Evolutionary conservation across 2,797 vertebrate species (phyloP).

Genomic region (Argentina silus): DNA sequence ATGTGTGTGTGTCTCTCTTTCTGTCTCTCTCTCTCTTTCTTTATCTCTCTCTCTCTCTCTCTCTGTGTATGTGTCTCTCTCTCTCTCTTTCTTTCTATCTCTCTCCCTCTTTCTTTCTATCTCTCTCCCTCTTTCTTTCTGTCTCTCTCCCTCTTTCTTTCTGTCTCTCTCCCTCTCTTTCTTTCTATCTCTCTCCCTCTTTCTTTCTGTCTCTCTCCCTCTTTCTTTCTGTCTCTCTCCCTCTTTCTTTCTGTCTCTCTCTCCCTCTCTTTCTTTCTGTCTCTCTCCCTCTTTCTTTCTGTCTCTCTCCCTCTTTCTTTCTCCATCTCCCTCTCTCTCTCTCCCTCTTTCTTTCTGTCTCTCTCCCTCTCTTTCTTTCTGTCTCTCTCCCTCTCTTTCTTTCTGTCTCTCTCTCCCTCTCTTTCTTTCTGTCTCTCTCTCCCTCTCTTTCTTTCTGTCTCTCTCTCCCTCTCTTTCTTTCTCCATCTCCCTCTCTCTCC

Average conservation of each 20-base stretch:
- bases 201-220: neutral
- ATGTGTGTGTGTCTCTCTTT: conserved; percentile 6
- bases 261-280: neutral
- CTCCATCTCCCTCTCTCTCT: neutral
- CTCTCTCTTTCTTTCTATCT: conserved; percentile 6
- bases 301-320: conserved; percentile 2
- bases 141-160: conserved; percentile 8
- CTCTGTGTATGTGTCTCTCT: no score
- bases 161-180: conserved; percentile 3
- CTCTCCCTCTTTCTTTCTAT: conserved; percentile 1
- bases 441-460: conserved; percentile 13
- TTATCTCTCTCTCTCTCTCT: no score
- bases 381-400: neutral
- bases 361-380: neutral
- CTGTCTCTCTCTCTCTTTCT: no score
- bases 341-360: neutral
- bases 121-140: conserved; percentile 2
- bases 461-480: neutral
- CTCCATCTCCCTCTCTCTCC: neutral
- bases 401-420: neutral
- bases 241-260: conserved; percentile 7
- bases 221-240: neutral
- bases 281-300: conserved; percentile 8
- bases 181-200: neutral
- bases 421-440: neutral